Conservation (phyloP, 2,888 invertebrate genomes). For the Drosophila aldrichi region DNA sequence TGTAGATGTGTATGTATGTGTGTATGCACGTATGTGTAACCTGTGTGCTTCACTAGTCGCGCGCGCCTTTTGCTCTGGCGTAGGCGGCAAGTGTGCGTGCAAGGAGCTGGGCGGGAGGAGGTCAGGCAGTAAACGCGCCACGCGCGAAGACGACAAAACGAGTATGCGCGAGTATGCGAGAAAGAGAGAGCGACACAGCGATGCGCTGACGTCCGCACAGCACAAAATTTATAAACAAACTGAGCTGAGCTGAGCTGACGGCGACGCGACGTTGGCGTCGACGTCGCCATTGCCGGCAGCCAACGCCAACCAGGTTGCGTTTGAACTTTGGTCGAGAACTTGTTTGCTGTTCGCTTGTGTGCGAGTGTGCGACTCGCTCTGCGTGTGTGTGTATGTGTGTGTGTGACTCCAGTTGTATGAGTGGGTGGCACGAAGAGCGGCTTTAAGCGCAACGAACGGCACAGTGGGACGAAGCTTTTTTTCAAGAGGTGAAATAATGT, state of each 20-base stretch:
- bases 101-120: slow-evolving; percentile 19
- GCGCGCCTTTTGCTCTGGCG: slow-evolving; percentile 40
- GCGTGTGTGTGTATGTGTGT: slow-evolving; percentile 1
- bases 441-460: slow-evolving; percentile 9
- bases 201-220: slow-evolving; percentile 58
- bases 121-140: slow-evolving; percentile 47
- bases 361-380: not conserved
- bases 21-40: slow-evolving; percentile 29
- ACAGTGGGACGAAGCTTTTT: slow-evolving; percentile 34
- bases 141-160: slow-evolving; percentile 37
- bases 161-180: slow-evolving; percentile 13
- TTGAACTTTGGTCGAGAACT: slow-evolving; percentile 59
- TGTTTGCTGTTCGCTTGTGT: slow-evolving; percentile 42
- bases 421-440: slow-evolving; percentile 47
- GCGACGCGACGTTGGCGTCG: slow-evolving; percentile 23
- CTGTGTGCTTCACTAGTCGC: slow-evolving; percentile 76
- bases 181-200: slow-evolving; percentile 22
- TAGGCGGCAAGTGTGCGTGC: slow-evolving; percentile 41
- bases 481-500: too few relatives aligned
- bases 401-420: slow-evolving; percentile 37
- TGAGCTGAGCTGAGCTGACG: slow-evolving; percentile 47
- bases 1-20: slow-evolving; percentile 2
- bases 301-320: slow-evolving; percentile 59
- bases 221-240: slow-evolving; percentile 75
- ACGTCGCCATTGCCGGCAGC: slow-evolving; percentile 54